Conservation (phyloP, 2,888 invertebrate species). For the Octodonta nipae region DNA sequence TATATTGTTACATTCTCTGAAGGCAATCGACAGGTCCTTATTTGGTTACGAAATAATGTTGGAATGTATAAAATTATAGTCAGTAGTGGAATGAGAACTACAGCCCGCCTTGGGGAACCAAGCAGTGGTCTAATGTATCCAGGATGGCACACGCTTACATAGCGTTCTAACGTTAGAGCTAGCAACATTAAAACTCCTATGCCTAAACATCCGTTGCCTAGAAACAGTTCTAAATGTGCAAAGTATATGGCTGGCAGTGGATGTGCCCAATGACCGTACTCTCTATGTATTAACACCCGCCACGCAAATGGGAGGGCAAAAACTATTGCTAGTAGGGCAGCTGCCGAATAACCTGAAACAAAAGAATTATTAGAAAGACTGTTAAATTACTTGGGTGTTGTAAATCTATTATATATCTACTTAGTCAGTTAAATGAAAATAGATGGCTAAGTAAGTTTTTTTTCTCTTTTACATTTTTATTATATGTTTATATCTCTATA, state of each 20-base stretch:
- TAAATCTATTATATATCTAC: too few relatives aligned
- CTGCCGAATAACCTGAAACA: conserved; percentile 58
- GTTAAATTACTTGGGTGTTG: too few relatives aligned
- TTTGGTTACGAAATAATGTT: conserved; percentile 48
- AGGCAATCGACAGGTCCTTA: conserved; percentile 34
- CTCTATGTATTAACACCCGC: conserved; percentile 50
- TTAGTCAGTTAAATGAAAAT: too few relatives aligned
- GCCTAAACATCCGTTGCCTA: conserved; percentile 59
- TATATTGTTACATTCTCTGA: conserved; percentile 41
- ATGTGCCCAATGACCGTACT: conserved; percentile 50
- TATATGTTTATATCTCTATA: too few relatives aligned
- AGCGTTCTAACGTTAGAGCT: conserved; percentile 59
- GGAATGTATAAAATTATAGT: conserved; percentile 58
- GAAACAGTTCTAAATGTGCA: conserved; percentile 54
- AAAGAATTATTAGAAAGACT: too few relatives aligned
- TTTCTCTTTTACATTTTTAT: too few relatives aligned
- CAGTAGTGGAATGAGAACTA: conserved; percentile 47
- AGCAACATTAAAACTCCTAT: conserved; percentile 66
- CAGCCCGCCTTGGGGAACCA: conserved; percentile 49
- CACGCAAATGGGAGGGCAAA: conserved; percentile 57
- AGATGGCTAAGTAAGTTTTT: too few relatives aligned
- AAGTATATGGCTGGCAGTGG: conserved; percentile 54
- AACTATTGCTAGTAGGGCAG: conserved; percentile 57
- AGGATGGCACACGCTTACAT: conserved; percentile 62
- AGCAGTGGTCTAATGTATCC: conserved; percentile 49